A percentile compares a stretch with the other conserved stretches of the same genome.
Conservation (phyloP, 2,888 invertebrate genomes). For the Allolobophora icterica region DNA sequence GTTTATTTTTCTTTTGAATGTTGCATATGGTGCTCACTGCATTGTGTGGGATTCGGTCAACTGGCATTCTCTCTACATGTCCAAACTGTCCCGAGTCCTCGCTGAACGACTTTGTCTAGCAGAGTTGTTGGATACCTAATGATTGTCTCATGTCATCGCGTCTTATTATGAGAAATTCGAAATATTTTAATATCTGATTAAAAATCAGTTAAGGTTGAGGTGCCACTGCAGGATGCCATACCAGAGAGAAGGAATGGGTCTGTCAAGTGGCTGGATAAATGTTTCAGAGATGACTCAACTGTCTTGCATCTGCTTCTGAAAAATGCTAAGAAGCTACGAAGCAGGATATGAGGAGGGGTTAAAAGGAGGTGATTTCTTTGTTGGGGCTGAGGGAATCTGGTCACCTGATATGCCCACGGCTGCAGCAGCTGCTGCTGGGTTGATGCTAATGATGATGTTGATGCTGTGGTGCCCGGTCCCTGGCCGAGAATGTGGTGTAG, state of each 20-base stretch:
- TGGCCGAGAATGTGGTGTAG: neutral
- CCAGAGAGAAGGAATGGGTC: neutral
- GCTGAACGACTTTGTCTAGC: no score
- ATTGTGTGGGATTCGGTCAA: no score
- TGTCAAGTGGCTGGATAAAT: neutral
- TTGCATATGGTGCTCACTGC: no score
- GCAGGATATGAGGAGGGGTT: neutral
- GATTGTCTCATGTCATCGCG: no score
- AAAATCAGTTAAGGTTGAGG: neutral
- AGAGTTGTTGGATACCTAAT: no score
- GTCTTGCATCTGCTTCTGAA: neutral
- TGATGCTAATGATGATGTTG: constrained; percentile 17
- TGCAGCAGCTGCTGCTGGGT: neutral
- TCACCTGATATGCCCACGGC: neutral
- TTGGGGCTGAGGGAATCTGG: neutral
- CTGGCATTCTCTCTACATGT: no score
- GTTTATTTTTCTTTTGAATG: no score
- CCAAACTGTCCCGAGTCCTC: no score
- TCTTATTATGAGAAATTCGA: no score
- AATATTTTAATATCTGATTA: neutral
- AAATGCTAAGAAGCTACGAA: neutral
- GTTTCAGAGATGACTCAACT: neutral
- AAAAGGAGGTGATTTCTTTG: constrained; percentile 3
- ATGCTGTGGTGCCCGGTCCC: neutral
- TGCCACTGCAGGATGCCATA: neutral